A percentile compares a stretch with the other conserved stretches of the same genome.
Evolutionary conservation across 2,888 invertebrate species (phyloP).

Genomic region (Villa cingulata): DNA sequence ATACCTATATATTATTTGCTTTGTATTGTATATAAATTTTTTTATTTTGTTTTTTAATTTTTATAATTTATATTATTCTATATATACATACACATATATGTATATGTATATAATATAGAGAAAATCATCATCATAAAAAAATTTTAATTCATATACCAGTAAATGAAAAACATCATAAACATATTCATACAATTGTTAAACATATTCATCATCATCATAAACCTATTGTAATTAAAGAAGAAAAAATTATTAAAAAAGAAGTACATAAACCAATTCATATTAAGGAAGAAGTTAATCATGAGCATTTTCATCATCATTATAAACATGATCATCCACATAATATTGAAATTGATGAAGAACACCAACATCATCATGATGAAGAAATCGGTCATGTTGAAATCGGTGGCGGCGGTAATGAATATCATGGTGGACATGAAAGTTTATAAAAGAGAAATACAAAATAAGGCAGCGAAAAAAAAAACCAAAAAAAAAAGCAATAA

Average conservation of each 20-base stretch:
- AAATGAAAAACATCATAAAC: constrained; percentile 33
- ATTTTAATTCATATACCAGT: constrained; percentile 34
- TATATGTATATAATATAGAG: constrained; percentile 5
- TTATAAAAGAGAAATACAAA: too few relatives aligned
- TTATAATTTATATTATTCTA: neutral
- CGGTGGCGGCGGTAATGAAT: neutral
- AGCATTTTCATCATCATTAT: constrained; percentile 31
- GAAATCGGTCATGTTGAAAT: neutral
- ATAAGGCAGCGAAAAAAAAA: neutral
- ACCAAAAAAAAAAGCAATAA: neutral
- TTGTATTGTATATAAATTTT: neutral
- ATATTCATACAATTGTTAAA: constrained; percentile 33
- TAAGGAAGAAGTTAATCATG: constrained; percentile 25
- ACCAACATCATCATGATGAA: neutral
- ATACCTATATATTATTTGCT: neutral
- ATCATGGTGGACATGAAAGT: neutral
- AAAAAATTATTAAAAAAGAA: constrained; percentile 33
- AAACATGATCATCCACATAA: constrained; percentile 14
- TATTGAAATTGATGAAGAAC: constrained; percentile 1
- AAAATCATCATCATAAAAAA: constrained; percentile 28
- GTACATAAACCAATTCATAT: constrained; percentile 29
- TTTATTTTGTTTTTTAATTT: neutral
- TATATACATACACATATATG: neutral
- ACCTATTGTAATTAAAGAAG: constrained; percentile 34
- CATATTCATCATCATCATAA: constrained; percentile 36